Evolutionary conservation across 2,797 vertebrate species (phyloP).

Genomic region (Phoebastria nigripes): DNA sequence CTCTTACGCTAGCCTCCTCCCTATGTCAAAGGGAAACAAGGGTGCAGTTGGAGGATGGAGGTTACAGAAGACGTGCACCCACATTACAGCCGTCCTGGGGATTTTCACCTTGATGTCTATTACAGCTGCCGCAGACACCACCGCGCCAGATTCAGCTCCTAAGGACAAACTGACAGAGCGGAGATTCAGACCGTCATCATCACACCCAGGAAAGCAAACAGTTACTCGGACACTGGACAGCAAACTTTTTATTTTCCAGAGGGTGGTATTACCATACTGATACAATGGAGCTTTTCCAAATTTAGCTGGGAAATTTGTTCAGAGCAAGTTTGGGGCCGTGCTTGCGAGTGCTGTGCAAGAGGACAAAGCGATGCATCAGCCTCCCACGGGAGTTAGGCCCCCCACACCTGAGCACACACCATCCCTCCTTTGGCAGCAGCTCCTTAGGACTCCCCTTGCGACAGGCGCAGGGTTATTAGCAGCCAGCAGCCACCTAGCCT

Average conservation of each 20-base stretch:
- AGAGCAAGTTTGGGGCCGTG: accelerated
- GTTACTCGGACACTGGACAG: not conserved
- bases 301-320: not conserved
- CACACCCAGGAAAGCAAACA: not conserved
- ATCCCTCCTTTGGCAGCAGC: not conserved
- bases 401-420: accelerated
- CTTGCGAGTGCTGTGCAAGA: not conserved
- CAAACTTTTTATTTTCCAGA: not conserved
- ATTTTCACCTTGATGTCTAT: not conserved
- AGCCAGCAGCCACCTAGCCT: not conserved
- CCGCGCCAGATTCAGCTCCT: accelerated
- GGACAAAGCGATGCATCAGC: accelerated
- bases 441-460: not conserved
- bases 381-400: accelerated
- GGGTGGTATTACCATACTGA: not conserved
- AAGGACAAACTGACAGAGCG: not conserved
- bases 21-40: not conserved
- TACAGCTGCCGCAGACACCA: not conserved
- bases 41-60: not conserved
- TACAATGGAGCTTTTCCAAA: not conserved
- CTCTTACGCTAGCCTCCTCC: not conserved
- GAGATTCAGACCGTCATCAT: not conserved
- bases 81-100: not conserved
- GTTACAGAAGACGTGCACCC: not conserved
- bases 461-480: not conserved